Evolutionary conservation across 2,797 vertebrate species (phyloP).

Genomic region (Borostomias antarcticus): DNA sequence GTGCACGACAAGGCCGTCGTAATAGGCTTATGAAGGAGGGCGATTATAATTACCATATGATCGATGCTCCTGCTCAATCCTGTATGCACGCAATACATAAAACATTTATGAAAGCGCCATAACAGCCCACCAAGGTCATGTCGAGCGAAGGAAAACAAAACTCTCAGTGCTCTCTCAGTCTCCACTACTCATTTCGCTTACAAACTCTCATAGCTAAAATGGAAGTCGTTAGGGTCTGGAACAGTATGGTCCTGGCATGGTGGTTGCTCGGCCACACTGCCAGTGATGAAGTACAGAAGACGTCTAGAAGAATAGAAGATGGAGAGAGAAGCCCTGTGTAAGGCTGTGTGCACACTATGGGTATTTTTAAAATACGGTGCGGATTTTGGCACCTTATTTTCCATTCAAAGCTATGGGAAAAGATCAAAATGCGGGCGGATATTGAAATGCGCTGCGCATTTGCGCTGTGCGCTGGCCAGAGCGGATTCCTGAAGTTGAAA

Average conservation of each 20-base stretch:
- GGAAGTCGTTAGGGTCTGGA: too few relatives aligned
- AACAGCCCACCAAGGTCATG: conserved; percentile 21
- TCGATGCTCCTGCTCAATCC: conserved; percentile 41
- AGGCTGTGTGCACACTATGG: too few relatives aligned
- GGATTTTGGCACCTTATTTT: too few relatives aligned
- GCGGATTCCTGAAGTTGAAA: too few relatives aligned
- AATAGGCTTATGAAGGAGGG: conserved; percentile 42
- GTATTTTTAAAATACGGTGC: too few relatives aligned
- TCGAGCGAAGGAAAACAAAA: conserved; percentile 12
- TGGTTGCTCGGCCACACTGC: background rate
- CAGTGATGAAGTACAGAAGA: conserved; percentile 8
- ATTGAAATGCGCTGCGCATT: too few relatives aligned
- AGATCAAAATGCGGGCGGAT: too few relatives aligned
- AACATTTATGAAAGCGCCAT: conserved; percentile 36
- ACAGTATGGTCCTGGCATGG: too few relatives aligned
- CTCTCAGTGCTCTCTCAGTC: background rate
- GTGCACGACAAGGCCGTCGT: conserved; percentile 42
- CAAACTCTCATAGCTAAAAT: background rate
- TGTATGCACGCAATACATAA: conserved; percentile 34
- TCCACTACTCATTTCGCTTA: background rate
- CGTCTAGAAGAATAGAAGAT: background rate
- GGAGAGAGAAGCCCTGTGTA: background rate
- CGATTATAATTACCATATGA: conserved; percentile 58
- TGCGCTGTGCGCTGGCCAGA: too few relatives aligned
- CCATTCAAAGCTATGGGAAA: background rate